Conservation (phyloP, 35 echinoderm and acorn worm species). For the Lytechinus variegatus region DNA sequence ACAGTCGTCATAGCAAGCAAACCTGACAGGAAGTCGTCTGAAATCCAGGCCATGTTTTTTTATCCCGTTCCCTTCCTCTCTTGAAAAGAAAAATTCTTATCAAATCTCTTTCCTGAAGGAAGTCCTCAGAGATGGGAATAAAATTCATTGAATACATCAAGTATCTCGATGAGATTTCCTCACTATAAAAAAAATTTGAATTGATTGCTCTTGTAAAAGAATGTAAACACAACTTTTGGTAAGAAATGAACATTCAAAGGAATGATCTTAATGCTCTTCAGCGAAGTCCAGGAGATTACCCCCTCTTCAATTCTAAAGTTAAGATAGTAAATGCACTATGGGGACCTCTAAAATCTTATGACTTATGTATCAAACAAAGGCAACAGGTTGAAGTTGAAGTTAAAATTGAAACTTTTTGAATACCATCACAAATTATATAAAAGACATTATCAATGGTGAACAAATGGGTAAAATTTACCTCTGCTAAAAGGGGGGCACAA, state of each 20-base stretch:
- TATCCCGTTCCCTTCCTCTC: neutral
- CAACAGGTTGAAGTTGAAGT: too few relatives aligned
- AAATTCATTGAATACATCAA: neutral
- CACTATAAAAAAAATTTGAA: neutral
- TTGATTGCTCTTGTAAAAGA: neutral
- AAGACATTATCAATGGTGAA: too few relatives aligned
- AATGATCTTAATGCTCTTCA: neutral
- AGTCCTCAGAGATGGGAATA: neutral
- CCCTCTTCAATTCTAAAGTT: too few relatives aligned
- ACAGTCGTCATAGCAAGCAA: neutral
- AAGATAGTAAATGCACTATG: too few relatives aligned
- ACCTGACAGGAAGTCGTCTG: neutral
- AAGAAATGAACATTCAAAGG: neutral
- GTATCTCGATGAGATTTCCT: neutral
- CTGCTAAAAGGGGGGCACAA: too few relatives aligned
- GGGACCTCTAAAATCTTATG: too few relatives aligned
- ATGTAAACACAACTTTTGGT: neutral
- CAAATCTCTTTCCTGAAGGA: neutral
- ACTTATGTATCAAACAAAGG: too few relatives aligned
- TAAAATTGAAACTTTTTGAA: too few relatives aligned
- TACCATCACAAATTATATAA: too few relatives aligned
- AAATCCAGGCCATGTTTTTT: neutral
- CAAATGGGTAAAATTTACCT: too few relatives aligned
- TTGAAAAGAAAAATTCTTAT: neutral
- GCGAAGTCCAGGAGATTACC: neutral